Conservation (phyloP, 2,888 invertebrate genomes). For the Lomographa bimaculata region DNA sequence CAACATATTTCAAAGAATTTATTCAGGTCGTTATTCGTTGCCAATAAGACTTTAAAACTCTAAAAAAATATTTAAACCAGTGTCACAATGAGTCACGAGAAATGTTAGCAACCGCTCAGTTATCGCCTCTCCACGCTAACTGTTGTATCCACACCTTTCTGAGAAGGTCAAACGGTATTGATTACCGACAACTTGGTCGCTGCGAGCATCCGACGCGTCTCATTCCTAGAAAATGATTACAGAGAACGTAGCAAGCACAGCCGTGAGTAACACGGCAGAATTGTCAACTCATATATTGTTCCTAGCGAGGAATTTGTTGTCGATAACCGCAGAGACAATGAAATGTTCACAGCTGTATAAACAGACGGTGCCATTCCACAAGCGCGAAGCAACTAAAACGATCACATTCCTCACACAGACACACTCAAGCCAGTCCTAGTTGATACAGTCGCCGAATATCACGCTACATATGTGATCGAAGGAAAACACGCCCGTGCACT, state of each 20-base stretch:
- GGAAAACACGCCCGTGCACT: constrained; percentile 49
- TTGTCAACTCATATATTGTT: constrained; percentile 53
- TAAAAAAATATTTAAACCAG: constrained; percentile 52
- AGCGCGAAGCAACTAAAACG: constrained; percentile 10
- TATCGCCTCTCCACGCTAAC: constrained; percentile 59
- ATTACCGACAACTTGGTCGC: constrained; percentile 12
- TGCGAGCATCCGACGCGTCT: constrained; percentile 10
- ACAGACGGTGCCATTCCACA: constrained; percentile 34
- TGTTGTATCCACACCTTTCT: constrained; percentile 38
- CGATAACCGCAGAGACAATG: constrained; percentile 48
- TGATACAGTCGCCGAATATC: constrained; percentile 7
- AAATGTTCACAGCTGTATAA: constrained; percentile 59
- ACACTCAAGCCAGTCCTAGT: constrained; percentile 6
- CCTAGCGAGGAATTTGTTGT: constrained; percentile 59
- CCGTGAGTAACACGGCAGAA: constrained; percentile 41
- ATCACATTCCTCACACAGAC: constrained; percentile 12
- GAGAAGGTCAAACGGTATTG: constrained; percentile 36
- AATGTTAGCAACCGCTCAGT: constrained; percentile 50
- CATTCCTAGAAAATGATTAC: constrained; percentile 36
- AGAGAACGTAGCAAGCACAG: constrained; percentile 12
- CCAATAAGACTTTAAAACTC: no score
- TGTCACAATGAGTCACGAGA: constrained; percentile 52
- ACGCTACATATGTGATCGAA: constrained; percentile 41
- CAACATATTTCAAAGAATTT: constrained; percentile 25
- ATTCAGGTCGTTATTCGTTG: constrained; percentile 35